Percentiles rank a stretch among this genome's conserved stretches.
phyloP scores from a whole-genome alignment of 2,888 invertebrate genomes.

The Sphinx pinastri region DNA sequence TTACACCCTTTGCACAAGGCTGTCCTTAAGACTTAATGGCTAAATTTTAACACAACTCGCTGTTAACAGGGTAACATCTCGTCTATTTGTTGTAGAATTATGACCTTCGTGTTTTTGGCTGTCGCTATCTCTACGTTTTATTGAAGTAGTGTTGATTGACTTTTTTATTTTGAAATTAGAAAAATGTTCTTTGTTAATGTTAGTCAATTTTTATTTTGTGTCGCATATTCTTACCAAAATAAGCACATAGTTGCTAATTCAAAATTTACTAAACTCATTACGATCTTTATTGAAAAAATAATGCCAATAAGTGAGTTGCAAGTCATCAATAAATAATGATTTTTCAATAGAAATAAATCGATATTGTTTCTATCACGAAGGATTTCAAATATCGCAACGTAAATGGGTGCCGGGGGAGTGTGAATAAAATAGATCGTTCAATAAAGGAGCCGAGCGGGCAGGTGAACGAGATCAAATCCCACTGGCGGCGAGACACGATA shows the following conservation, averaged over 20 bases:
- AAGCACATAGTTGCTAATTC: too few species aligned
- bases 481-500: slow-evolving; percentile 42
- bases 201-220: neutral
- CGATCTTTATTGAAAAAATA: neutral
- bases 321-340: neutral
- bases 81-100: slow-evolving; percentile 8
- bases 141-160: neutral
- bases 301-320: neutral
- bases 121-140: neutral
- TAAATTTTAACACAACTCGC: slow-evolving; percentile 1
- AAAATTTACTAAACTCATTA: neutral
- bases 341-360: slow-evolving; percentile 31
- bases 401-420: slow-evolving; percentile 44
- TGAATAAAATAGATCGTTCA: slow-evolving; percentile 51
- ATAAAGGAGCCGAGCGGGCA: slow-evolving; percentile 49
- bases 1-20: slow-evolving; percentile 3
- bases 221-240: too few species aligned
- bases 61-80: slow-evolving; percentile 2
- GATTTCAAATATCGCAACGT: slow-evolving; percentile 55
- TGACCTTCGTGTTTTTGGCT: slow-evolving; percentile 13
- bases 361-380: slow-evolving; percentile 52
- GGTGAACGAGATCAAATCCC: slow-evolving; percentile 48
- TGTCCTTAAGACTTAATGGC: slow-evolving; percentile 15
- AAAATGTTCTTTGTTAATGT: neutral
- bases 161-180: neutral